Evolutionary conservation across 2,797 vertebrate genomes (phyloP).

Genomic region (Arrhamphus sclerolepis): DNA sequence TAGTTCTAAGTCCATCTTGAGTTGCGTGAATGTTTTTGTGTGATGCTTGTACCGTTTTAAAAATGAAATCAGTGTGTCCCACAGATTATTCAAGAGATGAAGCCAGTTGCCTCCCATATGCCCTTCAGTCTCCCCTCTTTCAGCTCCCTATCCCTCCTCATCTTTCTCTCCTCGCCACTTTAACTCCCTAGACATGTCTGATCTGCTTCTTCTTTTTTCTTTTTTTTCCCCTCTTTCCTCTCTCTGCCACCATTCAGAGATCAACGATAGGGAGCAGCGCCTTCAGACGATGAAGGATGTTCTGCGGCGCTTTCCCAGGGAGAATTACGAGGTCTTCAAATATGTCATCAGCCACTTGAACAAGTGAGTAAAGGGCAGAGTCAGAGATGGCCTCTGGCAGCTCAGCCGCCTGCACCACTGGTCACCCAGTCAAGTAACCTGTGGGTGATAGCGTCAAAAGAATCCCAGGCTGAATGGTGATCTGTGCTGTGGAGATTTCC

Average conservation of each 20-base stretch:
- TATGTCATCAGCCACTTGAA: constrained; percentile 92
- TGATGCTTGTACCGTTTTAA: constrained; percentile 25
- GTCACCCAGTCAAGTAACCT: constrained; percentile 39
- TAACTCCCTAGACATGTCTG: constrained; percentile 30
- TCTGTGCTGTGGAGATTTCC: constrained; percentile 1
- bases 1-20: constrained; percentile 16
- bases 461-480: background rate
- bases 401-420: constrained; percentile 32
- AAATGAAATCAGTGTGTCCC: constrained; percentile 41
- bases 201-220: constrained; percentile 34
- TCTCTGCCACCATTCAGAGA: constrained; percentile 79
- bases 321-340: constrained; percentile 96
- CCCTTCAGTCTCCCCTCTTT: constrained; percentile 24
- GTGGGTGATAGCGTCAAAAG: constrained; percentile 38
- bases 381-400: constrained; percentile 31
- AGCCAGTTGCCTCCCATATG: constrained; percentile 35
- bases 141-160: constrained; percentile 10
- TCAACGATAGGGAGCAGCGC: constrained; percentile 92
- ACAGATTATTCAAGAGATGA: constrained; percentile 29
- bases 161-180: constrained; percentile 22
- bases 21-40: constrained; percentile 25
- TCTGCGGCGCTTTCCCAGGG: constrained; percentile 89
- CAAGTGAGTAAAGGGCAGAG: constrained; percentile 81
- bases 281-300: constrained; percentile 90
- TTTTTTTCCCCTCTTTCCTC: constrained; percentile 30